These are phyloP conservation scores for Nymphalis io DNA, from an alignment of 1,140 invertebrate genomes.

Conservation along the genomic window DNA sequence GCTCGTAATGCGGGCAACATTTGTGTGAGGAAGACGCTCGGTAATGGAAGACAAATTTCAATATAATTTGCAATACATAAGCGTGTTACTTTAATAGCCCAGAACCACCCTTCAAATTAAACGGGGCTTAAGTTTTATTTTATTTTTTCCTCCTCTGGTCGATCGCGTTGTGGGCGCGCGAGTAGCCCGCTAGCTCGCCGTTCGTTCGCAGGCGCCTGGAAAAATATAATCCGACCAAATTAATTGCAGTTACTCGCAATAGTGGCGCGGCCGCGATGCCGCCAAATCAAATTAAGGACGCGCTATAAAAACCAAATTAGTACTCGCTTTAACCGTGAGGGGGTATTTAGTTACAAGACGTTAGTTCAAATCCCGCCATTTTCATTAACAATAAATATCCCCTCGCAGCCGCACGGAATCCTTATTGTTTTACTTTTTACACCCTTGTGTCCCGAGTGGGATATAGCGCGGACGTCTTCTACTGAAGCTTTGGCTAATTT, in stretches of 20 bases:
- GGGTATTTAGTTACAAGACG: conserved; percentile 81
- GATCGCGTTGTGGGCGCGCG: conserved; percentile 46
- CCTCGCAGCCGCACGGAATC: conserved; percentile 72
- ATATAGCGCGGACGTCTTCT: conserved; percentile 61
- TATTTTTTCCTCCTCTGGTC: conserved; percentile 75
- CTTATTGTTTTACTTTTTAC: conserved; percentile 81
- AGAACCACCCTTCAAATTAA: conserved; percentile 82
- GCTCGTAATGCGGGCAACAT: conserved; percentile 79
- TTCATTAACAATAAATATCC: conserved; percentile 82
- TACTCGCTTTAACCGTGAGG: conserved; percentile 81
- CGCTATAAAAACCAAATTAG: conserved; percentile 83
- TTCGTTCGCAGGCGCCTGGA: conserved; percentile 60
- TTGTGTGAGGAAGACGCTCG: conserved; percentile 79
- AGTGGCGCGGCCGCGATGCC: conserved; percentile 76
- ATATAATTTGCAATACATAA: conserved; percentile 83
- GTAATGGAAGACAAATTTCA: conserved; percentile 82
- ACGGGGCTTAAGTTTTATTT: conserved; percentile 81
- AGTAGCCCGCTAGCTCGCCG: conserved; percentile 36
- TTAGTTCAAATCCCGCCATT: conserved; percentile 81
- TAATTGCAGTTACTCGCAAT: conserved; percentile 79
- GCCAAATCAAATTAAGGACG: conserved; percentile 82
- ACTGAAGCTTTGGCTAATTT: conserved; percentile 69
- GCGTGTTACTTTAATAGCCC: conserved; percentile 82
- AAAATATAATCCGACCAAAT: conserved; percentile 82
- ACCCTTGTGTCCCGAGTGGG: conserved; percentile 76